A percentile compares a stretch with the other conserved stretches of the same genome.
phyloP scores from a whole-genome alignment of 2,888 invertebrate genomes.

The Margaritifera margaritifera region DNA sequence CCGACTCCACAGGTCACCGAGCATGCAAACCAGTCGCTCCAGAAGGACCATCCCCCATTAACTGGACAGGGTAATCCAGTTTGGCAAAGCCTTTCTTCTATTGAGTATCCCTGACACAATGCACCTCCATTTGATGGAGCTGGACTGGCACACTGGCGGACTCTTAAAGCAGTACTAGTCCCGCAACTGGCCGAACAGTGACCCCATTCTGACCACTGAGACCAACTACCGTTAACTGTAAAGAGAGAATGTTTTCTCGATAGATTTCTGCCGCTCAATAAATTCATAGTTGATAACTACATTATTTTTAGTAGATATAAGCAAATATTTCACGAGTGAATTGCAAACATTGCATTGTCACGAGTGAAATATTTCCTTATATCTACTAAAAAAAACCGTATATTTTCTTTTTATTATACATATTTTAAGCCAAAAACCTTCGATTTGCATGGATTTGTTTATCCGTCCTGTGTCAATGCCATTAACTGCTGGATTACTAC shows the following conservation, averaged over 20 bases:
- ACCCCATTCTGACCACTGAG: slow-evolving; percentile 14
- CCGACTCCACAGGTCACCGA: slow-evolving; percentile 27
- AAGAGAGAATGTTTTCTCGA: neutral
- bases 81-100: slow-evolving; percentile 9
- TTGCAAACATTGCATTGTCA: too few species aligned
- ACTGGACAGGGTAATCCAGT: slow-evolving; percentile 14
- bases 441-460: too few species aligned
- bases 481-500: too few species aligned
- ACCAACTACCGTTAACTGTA: slow-evolving; percentile 24
- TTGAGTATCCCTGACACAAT: slow-evolving; percentile 7
- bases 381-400: too few species aligned
- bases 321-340: too few species aligned
- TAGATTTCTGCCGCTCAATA: too few species aligned
- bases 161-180: slow-evolving; percentile 6
- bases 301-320: too few species aligned
- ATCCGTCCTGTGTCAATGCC: too few species aligned
- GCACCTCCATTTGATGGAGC: slow-evolving; percentile 20
- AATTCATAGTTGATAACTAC: too few species aligned
- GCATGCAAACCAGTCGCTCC: slow-evolving; percentile 13
- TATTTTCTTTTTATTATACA: too few species aligned
- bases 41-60: slow-evolving; percentile 23
- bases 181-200: slow-evolving; percentile 21
- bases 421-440: too few species aligned
- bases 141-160: slow-evolving; percentile 19
- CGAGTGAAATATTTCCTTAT: too few species aligned